A percentile compares a stretch with the other conserved stretches of the same genome.
Evolutionary conservation across 2,888 invertebrate genomes (phyloP).

Genomic region (Synergus gifuensis): DNA sequence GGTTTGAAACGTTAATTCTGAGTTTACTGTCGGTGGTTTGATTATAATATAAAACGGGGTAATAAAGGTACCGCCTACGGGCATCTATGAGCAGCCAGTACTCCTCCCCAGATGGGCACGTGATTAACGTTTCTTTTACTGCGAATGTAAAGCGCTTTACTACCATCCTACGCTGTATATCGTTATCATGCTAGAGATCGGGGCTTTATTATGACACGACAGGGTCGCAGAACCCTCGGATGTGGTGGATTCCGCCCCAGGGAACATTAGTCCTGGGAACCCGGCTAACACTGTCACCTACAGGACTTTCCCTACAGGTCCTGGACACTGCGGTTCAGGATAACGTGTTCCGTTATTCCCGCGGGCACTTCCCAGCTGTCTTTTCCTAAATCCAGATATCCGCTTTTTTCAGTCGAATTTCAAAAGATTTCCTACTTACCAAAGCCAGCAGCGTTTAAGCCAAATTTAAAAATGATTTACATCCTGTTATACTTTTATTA

Average conservation of each 20-base stretch:
- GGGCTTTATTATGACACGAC: conserved; percentile 68
- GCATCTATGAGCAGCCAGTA: conserved; percentile 7
- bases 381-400: conserved; percentile 20
- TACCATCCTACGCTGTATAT: conserved; percentile 56
- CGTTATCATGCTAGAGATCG: conserved; percentile 69
- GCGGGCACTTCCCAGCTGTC: conserved; percentile 39
- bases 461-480: no score
- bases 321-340: conserved; percentile 50
- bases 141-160: conserved; percentile 69
- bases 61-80: conserved; percentile 33
- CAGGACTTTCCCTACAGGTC: conserved; percentile 44
- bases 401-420: conserved; percentile 13
- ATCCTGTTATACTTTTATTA: no score
- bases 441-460: no score
- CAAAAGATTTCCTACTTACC: neutral
- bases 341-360: conserved; percentile 48
- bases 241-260: conserved; percentile 62
- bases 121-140: conserved; percentile 72
- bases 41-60: conserved; percentile 40
- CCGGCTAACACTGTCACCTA: conserved; percentile 49
- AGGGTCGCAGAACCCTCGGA: conserved; percentile 54
- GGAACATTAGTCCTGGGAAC: conserved; percentile 72
- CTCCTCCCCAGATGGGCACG: conserved; percentile 60
- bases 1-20: conserved; percentile 31
- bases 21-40: conserved; percentile 36